phyloP scores from a whole-genome alignment of 2,888 invertebrate genomes.

The Protophormia terraenovae region DNA sequence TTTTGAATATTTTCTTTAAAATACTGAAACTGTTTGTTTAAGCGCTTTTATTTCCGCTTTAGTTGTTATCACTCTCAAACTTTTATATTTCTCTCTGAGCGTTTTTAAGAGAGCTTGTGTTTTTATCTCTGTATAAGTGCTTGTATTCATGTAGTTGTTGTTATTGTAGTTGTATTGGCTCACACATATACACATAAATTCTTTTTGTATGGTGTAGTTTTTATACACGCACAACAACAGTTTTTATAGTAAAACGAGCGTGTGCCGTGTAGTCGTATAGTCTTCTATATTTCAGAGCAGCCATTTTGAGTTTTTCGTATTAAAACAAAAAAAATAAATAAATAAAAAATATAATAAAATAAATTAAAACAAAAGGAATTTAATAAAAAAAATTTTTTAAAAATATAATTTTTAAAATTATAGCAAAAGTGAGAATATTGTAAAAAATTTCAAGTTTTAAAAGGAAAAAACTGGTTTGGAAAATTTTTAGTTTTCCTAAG shows the following conservation, averaged over 20 bases:
- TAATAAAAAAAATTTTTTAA: slow-evolving; percentile 4
- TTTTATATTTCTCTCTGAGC: neutral
- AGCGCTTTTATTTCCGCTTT: neutral
- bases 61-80: slow-evolving; percentile 18
- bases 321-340: slow-evolving; percentile 31
- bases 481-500: neutral
- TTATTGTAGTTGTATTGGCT: neutral
- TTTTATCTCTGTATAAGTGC: neutral
- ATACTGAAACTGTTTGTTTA: neutral
- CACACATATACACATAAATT: neutral
- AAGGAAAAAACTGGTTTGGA: neutral
- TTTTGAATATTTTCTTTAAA: neutral
- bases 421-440: neutral
- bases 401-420: neutral
- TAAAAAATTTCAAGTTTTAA: neutral
- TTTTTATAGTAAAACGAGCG: slow-evolving; percentile 67
- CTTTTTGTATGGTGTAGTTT: slow-evolving; percentile 15
- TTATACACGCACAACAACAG: slow-evolving; percentile 62
- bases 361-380: slow-evolving; percentile 12
- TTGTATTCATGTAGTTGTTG: neutral
- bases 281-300: slow-evolving; percentile 61
- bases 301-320: slow-evolving; percentile 64
- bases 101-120: neutral
- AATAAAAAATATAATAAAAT: slow-evolving; percentile 31
- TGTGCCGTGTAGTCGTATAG: slow-evolving; percentile 63